A percentile compares a stretch with the other conserved stretches of the same genome.
Conservation (phyloP, 2,888 invertebrate genomes). For the Rhamnusium bicolor region DNA sequence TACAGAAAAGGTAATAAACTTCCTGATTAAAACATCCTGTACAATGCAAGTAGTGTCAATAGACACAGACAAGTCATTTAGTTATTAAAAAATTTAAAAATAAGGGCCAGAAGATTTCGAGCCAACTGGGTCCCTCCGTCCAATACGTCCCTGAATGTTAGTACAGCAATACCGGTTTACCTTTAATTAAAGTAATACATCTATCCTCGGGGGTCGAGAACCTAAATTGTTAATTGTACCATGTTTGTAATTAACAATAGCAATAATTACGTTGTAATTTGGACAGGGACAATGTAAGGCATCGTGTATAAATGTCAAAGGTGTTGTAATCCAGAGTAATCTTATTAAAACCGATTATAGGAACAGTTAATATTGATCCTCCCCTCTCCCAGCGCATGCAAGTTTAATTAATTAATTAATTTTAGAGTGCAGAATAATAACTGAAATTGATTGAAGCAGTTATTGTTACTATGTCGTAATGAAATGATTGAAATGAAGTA, state of each 20-base stretch:
- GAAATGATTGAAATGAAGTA: neutral
- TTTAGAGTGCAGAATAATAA: constrained; percentile 6
- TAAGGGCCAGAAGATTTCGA: no score
- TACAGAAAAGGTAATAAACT: no score
- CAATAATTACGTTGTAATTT: neutral
- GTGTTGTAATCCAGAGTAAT: constrained; percentile 5
- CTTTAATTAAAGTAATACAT: neutral
- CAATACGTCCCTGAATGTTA: neutral
- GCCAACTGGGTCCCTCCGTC: no score
- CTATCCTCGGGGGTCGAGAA: neutral
- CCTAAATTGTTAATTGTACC: neutral
- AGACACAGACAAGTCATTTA: no score
- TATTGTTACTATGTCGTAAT: neutral
- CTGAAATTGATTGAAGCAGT: neutral
- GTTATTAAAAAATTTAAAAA: no score
- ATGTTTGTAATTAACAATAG: neutral
- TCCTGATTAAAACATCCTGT: no score
- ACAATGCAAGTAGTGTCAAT: no score
- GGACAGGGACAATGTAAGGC: neutral
- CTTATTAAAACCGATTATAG: constrained; percentile 16
- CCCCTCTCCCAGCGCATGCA: neutral
- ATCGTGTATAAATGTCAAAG: neutral
- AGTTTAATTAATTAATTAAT: constrained; percentile 19
- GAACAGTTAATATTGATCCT: constrained; percentile 14
- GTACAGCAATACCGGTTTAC: neutral